phyloP scores from a whole-genome alignment of 2,113 vertebrate species.

The Synodontis membranacea region DNA sequence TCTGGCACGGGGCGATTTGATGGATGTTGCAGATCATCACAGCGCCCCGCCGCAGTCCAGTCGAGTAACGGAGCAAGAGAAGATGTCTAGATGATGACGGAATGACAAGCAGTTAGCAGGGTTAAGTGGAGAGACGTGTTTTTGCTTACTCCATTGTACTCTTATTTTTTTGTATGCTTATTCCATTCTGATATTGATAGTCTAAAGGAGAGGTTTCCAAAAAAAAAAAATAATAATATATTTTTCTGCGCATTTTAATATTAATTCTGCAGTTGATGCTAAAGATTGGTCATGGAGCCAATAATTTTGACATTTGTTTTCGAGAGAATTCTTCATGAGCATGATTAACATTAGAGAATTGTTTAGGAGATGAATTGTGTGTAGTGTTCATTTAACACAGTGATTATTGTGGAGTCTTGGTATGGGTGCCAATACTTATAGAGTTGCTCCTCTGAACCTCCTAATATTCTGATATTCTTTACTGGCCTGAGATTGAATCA shows the following conservation, averaged over 20 bases:
- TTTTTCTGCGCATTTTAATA: too few relatives aligned
- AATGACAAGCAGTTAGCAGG: background rate
- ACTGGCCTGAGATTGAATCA: background rate
- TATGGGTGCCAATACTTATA: background rate
- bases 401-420: background rate
- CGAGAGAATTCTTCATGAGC: background rate
- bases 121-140: background rate
- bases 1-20: constrained; percentile 41
- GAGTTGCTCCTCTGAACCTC: background rate
- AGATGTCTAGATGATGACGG: constrained; percentile 1
- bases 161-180: too few relatives aligned
- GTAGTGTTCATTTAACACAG: background rate
- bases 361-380: background rate
- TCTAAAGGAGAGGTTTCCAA: background rate
- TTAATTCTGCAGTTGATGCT: too few relatives aligned
- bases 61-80: constrained; percentile 23
- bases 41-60: constrained; percentile 15
- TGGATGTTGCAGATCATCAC: constrained; percentile 53
- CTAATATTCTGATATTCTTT: background rate
- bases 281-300: too few relatives aligned
- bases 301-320: too few relatives aligned
- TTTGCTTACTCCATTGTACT: background rate
- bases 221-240: too few relatives aligned
- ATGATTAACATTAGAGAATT: background rate
- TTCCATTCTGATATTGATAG: background rate